These are phyloP conservation scores for Taurulus bubalis DNA, from an alignment of 2,113 vertebrate species.

Conservation along the genomic window DNA sequence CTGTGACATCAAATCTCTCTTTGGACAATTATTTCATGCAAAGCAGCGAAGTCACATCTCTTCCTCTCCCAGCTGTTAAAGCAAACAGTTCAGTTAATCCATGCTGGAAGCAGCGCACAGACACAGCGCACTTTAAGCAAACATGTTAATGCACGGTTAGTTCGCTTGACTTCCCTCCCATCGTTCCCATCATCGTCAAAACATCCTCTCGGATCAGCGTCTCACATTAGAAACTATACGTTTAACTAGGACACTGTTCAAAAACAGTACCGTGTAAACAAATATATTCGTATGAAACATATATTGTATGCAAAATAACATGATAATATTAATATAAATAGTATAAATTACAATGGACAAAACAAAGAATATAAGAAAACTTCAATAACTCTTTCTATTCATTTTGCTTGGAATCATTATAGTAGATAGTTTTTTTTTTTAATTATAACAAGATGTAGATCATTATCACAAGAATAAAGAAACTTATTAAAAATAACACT, in stretches of 20 bases:
- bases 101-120: conserved; percentile 56
- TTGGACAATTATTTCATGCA: conserved; percentile 59
- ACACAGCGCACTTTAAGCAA: conserved; percentile 46
- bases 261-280: neutral
- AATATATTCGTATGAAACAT: too few relatives aligned
- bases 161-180: conserved; percentile 26
- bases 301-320: neutral
- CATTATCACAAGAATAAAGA: neutral
- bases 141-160: conserved; percentile 58
- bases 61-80: conserved; percentile 45
- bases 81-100: conserved; percentile 51
- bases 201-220: neutral
- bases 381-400: neutral
- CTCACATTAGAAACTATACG: neutral
- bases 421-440: neutral
- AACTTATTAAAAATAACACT: neutral
- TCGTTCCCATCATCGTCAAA: neutral
- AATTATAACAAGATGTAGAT: neutral
- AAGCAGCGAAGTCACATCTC: conserved; percentile 39
- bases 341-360: neutral
- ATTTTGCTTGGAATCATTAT: neutral
- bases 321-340: neutral
- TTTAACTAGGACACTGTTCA: neutral
- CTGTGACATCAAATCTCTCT: neutral
- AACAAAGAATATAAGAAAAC: neutral